phyloP scores from a whole-genome alignment of 2,113 vertebrate genomes.

The Corvus cornix region DNA sequence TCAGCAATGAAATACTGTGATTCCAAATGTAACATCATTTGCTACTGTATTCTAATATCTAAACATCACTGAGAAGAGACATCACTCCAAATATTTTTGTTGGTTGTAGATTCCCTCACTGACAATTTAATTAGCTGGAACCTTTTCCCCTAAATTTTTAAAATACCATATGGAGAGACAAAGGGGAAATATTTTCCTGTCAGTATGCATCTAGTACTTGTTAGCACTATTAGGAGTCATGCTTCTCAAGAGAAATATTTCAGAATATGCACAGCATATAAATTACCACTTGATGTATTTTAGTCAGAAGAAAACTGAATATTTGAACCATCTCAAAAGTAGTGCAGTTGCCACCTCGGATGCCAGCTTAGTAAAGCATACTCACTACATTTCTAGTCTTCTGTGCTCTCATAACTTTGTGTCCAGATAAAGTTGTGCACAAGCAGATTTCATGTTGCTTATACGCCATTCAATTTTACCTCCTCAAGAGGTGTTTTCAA shows the following conservation, averaged over 20 bases:
- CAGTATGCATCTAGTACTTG: slow-evolving; percentile 49
- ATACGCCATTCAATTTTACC: slow-evolving; percentile 59
- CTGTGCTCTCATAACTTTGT: background rate
- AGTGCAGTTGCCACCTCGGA: background rate
- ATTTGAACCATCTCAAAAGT: background rate
- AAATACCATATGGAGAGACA: slow-evolving; percentile 53
- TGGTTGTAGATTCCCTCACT: background rate
- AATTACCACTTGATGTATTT: background rate
- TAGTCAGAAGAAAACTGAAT: background rate
- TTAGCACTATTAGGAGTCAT: slow-evolving; percentile 10
- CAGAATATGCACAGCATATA: slow-evolving; percentile 3
- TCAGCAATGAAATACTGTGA: background rate
- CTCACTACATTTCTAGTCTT: background rate
- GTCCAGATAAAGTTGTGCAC: background rate
- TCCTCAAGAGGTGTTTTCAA: slow-evolving; percentile 58
- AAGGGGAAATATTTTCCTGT: slow-evolving; percentile 62
- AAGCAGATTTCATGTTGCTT: background rate
- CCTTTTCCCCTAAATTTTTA: slow-evolving; percentile 34
- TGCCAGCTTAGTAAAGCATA: background rate
- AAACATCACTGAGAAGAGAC: background rate
- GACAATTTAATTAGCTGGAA: slow-evolving; percentile 52
- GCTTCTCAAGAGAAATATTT: slow-evolving; percentile 24
- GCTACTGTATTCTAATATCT: background rate
- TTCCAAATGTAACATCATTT: background rate
- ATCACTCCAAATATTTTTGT: slow-evolving; percentile 40